Percentiles rank a stretch among this genome's conserved stretches.
Evolutionary conservation across 2,113 vertebrate genomes (phyloP).

Genomic region (Brachypteracias leptosomus): DNA sequence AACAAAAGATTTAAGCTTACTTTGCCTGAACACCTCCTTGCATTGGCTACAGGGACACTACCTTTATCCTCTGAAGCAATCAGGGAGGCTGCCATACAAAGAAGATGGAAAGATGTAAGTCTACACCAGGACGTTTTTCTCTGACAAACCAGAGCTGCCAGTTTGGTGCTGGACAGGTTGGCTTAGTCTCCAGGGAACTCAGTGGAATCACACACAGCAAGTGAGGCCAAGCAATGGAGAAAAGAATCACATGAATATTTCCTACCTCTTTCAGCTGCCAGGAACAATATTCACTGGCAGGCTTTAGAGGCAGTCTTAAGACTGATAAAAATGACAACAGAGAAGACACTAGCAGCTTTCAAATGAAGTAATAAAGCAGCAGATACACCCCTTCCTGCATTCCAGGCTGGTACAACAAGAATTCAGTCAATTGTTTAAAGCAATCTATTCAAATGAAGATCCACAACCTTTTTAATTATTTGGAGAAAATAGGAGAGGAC

Average conservation of each 20-base stretch:
- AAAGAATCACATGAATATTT: neutral
- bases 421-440: neutral
- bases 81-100: neutral
- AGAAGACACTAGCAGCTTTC: neutral
- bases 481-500: neutral
- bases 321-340: neutral
- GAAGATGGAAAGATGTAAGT: neutral
- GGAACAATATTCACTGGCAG: neutral
- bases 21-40: neutral
- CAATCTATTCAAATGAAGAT: neutral
- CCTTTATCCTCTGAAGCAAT: neutral
- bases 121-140: neutral
- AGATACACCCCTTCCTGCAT: neutral
- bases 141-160: neutral
- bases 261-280: neutral
- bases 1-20: neutral
- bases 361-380: neutral
- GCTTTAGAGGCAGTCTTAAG: neutral
- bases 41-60: neutral
- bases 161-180: neutral
- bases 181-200: neutral
- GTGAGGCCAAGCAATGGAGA: neutral
- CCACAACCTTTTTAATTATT: neutral
- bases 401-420: neutral
- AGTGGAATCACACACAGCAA: neutral